These are phyloP conservation scores for Ispidina picta DNA, from an alignment of 2,797 vertebrate genomes.

Conservation along the genomic window DNA sequence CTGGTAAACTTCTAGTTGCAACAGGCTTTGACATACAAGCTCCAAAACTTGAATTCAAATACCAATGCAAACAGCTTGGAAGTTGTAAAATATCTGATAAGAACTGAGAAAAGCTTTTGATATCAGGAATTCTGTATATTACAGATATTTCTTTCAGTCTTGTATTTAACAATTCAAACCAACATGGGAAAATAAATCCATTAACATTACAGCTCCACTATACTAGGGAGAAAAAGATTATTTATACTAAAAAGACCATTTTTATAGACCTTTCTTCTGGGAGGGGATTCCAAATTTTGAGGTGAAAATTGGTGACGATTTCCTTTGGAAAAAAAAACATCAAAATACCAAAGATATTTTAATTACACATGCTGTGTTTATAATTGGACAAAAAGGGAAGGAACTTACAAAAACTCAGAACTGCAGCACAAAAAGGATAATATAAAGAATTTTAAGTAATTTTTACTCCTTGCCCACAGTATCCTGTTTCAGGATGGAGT, in stretches of 20 bases:
- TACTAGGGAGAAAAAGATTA: neutral
- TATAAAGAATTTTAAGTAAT: neutral
- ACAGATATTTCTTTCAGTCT: neutral
- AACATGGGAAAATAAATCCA: neutral
- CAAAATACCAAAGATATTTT: neutral
- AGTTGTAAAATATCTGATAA: neutral
- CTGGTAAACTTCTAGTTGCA: neutral
- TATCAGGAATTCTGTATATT: neutral
- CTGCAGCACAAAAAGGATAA: neutral
- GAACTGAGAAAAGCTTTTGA: neutral
- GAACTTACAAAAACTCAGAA: neutral
- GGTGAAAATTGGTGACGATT: neutral
- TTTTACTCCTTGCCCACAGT: neutral
- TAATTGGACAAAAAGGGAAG: neutral
- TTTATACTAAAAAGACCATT: neutral
- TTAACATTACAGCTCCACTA: neutral
- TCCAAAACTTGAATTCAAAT: neutral
- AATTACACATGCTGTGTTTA: neutral
- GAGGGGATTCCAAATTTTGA: neutral
- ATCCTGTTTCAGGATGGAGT: neutral
- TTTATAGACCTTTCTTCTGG: neutral
- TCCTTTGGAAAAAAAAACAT: neutral
- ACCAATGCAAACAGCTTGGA: neutral
- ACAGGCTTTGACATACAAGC: neutral
- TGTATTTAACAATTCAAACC: neutral